Evolutionary conservation across 1,140 invertebrate species (phyloP).

Genomic region (Drosophila quadrilineata): DNA sequence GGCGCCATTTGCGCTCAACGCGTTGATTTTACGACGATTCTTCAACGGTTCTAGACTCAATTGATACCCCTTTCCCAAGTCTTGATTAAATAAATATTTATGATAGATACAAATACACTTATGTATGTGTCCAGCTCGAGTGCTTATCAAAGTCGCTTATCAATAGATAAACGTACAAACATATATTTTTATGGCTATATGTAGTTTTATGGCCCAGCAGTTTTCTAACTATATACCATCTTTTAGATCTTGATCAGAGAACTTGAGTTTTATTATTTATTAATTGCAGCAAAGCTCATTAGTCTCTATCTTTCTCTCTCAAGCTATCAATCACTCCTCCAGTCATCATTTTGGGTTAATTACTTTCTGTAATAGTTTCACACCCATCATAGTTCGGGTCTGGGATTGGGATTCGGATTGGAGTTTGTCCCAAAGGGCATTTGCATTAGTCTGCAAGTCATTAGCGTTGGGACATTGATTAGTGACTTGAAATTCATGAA

Average conservation of each 20-base stretch:
- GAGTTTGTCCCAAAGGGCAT: slow-evolving; percentile 45
- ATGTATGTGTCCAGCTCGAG: slow-evolving; percentile 5
- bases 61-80: not conserved
- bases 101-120: not conserved
- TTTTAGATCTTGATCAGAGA: not conserved
- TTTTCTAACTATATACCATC: no score
- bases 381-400: slow-evolving; percentile 9
- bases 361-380: slow-evolving; percentile 39
- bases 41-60: slow-evolving; percentile 12
- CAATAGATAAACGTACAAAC: slow-evolving; percentile 20
- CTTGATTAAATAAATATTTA: not conserved
- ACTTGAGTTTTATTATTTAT: not conserved
- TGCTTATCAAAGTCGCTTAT: slow-evolving; percentile 32
- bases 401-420: not conserved
- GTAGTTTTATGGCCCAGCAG: not conserved
- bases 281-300: slow-evolving; percentile 34
- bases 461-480: slow-evolving; percentile 60
- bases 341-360: slow-evolving; percentile 48
- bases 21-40: slow-evolving; percentile 27
- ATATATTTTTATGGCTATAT: slow-evolving; percentile 19
- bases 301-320: slow-evolving; percentile 32
- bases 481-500: slow-evolving; percentile 30
- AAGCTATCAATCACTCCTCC: slow-evolving; percentile 60
- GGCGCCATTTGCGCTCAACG: slow-evolving; percentile 57
- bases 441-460: slow-evolving; percentile 70